Evolutionary conservation across 2,888 invertebrate species (phyloP), one percentile per base, ranked within the genome.

Genomic region (Endotricha flammealis): DNA sequence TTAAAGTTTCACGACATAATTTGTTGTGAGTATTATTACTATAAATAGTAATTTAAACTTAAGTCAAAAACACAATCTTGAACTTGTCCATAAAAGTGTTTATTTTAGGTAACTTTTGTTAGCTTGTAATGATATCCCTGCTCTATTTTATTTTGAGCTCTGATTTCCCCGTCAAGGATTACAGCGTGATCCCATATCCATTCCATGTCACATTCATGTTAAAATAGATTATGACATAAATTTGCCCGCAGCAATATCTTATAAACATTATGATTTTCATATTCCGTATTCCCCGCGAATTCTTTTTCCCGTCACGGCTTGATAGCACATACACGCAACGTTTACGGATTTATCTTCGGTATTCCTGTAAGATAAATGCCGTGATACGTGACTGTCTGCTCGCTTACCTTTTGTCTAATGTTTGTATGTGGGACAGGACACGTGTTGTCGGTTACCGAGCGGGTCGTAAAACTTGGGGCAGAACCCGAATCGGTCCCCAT

Each of bases 361-460:
- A 29, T 39, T 14, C 37, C 20, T 36, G 30, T 29, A 34, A 42
- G 39, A 44, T 39, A 43, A 43, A 48, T 44, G 37, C 24, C 28
- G 31, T 32, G 30, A 27, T 27, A 46, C 46, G 50, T 50, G 48
- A 43, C 44, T 42, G 42, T 44, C 48, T 50, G 39, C 36, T 36
- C 24, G 10, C 12, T 27, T 38, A 39, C 44, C 39, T 41, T 20
- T 33, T 34, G 32, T 39, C 28, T 47, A 42, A 48, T 39, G 36
- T 38, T 41, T 36, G 33, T 39, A 37, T 42, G 41, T 36, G 36
- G 31, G 29, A 24, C 32, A 29, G 17, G 11, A 39, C 37, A 38
- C 36, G 39, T 42, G 41, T 36, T 32, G 32, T 44, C 39, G 39
- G 29, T 20, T 14, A 16, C 36, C 17, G 11, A 8, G 11, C 16